Base-by-base conservation (phyloP, 2,113 vertebrate genomes). In the Sinocyclocheilus rhinocerous region DNA sequence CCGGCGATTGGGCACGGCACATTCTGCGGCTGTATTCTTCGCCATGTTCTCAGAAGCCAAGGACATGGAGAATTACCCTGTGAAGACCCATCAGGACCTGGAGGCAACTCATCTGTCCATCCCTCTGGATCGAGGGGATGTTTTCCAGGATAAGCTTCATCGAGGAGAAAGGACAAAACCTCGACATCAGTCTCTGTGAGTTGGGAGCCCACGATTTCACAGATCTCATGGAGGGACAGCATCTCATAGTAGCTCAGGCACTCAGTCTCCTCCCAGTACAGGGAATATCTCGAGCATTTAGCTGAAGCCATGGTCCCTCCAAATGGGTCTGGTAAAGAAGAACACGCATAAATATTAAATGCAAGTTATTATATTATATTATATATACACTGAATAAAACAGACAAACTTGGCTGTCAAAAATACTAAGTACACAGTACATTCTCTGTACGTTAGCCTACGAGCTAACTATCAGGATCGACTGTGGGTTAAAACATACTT, bases 261-360 rank as follows among this genome's bases (percentile, higher is more conserved):
- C 69, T 96, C 96, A 0, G 96, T 96, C 93, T 97, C 97, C 87
- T 97, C 96, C 96, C 97, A 98, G 88, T 90, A 89, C 59, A 94
- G 90, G 12, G 91, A 91, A 85, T 86, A 85, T 2, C 84, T 80
- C 22, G 88, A 88, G 65, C 89, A 90, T 84, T 87, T 86, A 11
- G 84, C 72, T 24, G 90, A 72, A 52, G 92, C 92, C 95, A 96
- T 95, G 50, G 39, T 91, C 48, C 33, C 36, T 59, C 65, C 22
- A 84, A 85, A 22, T n/a, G 36, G n/a, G 39, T 81, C 88, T 89
- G 80, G 33, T 67, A 57, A 59, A 79, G 59, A 81, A 26, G 36
- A 48, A 79, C 48, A 77, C 3, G 26, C 1, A 81, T 26, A 42
- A 2, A 72, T 42, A 22, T 22, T 18, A 72, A 22, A 22, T 5